Percentiles rank a stretch among this genome's conserved stretches.
These are phyloP conservation scores for Holcopasites calliopsidis DNA, from an alignment of 1,140 invertebrate genomes.

Conservation along the genomic window DNA sequence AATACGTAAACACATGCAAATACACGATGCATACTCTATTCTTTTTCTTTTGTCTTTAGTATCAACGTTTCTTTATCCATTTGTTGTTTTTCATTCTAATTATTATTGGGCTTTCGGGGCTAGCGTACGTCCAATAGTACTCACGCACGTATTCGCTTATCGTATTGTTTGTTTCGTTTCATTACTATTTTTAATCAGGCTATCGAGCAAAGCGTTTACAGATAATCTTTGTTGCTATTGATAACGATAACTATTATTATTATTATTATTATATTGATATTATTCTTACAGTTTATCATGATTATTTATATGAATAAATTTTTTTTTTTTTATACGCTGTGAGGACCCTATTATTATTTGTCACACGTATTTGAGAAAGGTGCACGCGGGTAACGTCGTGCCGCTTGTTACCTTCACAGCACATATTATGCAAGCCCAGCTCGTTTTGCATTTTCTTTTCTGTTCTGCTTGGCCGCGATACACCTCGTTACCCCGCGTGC, in stretches of 20 bases:
- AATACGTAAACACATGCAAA: slow-evolving; percentile 20
- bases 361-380: slow-evolving; percentile 53
- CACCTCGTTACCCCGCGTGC: slow-evolving; percentile 46
- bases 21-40: background rate
- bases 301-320: slow-evolving; percentile 47
- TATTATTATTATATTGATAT: slow-evolving; percentile 37
- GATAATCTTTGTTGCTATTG: slow-evolving; percentile 32
- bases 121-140: slow-evolving; percentile 20
- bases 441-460: slow-evolving; percentile 38
- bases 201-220: slow-evolving; percentile 1
- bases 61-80: background rate
- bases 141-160: slow-evolving; percentile 27
- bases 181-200: slow-evolving; percentile 25
- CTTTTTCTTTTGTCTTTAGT: background rate
- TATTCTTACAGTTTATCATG: slow-evolving; percentile 41
- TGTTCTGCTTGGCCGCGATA: slow-evolving; percentile 25
- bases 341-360: slow-evolving; percentile 51
- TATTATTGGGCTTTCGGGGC: slow-evolving; percentile 36
- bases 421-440: slow-evolving; percentile 29
- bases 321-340: slow-evolving; percentile 52
- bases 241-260: slow-evolving; percentile 28
- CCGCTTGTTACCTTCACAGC: slow-evolving; percentile 41
- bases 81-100: background rate
- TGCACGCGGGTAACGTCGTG: slow-evolving; percentile 40
- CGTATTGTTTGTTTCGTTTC: slow-evolving; percentile 26